phyloP scores from a whole-genome alignment of 2,888 invertebrate species.

The Capitulum mitella region DNA sequence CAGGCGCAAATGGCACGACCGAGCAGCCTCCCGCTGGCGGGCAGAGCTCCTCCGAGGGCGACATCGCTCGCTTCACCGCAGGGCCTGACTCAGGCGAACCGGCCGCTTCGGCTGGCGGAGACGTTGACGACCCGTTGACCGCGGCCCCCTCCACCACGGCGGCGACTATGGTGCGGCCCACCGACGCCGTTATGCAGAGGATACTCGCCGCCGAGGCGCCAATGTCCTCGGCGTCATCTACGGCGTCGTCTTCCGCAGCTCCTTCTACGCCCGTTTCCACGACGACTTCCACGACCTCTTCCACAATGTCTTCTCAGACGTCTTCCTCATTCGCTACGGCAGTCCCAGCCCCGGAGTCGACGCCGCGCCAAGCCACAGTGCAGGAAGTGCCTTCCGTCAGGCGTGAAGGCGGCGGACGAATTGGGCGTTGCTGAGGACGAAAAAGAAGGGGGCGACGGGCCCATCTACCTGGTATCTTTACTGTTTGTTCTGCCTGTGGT shows the following conservation, averaged over 20 bases:
- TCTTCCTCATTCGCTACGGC: background rate
- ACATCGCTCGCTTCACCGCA: too few species aligned
- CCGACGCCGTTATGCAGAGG: background rate
- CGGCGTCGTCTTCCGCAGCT: background rate
- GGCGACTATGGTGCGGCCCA: background rate
- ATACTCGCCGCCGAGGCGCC: background rate
- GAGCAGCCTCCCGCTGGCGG: too few species aligned
- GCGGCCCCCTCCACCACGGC: background rate
- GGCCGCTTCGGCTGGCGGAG: too few species aligned
- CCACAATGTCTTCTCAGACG: background rate
- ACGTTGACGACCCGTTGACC: background rate
- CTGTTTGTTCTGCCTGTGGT: conserved; percentile 17
- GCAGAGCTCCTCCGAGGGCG: too few species aligned
- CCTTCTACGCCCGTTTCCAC: background rate
- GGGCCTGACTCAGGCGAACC: too few species aligned
- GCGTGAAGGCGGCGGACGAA: background rate
- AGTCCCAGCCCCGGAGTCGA: background rate
- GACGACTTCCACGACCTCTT: background rate
- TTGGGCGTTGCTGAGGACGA: background rate
- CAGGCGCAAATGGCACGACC: too few species aligned
- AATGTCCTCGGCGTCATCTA: background rate
- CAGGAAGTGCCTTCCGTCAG: background rate
- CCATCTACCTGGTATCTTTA: conserved; percentile 16
- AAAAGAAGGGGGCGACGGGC: background rate
- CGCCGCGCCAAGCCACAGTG: background rate